Evolutionary conservation across 2,797 vertebrate genomes (phyloP).

Genomic region (Centroberyx gerrardi): DNA sequence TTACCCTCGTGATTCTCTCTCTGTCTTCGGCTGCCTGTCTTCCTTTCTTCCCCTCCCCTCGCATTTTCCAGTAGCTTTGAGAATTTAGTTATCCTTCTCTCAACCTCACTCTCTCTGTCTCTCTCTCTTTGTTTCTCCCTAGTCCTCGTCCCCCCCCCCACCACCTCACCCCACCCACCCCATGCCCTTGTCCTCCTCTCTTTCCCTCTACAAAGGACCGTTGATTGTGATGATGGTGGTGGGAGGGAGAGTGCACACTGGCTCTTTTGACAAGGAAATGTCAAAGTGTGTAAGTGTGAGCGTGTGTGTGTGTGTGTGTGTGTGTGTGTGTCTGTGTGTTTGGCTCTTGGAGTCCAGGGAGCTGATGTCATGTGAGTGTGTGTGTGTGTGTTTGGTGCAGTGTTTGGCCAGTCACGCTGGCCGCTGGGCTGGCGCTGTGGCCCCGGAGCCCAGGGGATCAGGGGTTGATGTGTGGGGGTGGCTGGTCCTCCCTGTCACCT

Average conservation of each 20-base stretch:
- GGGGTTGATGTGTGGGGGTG: conserved; percentile 71
- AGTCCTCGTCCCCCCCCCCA: conserved; percentile 56
- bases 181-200: conserved; percentile 73
- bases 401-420: conserved; percentile 75
- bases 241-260: conserved; percentile 82
- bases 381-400: conserved; percentile 66
- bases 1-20: conserved; percentile 63
- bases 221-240: conserved; percentile 83
- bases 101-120: conserved; percentile 54
- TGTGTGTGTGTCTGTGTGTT: conserved; percentile 55
- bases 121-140: background rate
- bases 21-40: conserved; percentile 45
- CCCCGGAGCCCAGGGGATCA: conserved; percentile 66
- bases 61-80: conserved; percentile 65
- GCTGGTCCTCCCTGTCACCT: conserved; percentile 67
- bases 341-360: conserved; percentile 72
- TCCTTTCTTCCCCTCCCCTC: conserved; percentile 29
- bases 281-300: conserved; percentile 80
- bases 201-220: conserved; percentile 80
- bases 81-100: conserved; percentile 67
- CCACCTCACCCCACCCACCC: conserved; percentile 1
- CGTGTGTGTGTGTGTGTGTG: conserved; percentile 55
- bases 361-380: conserved; percentile 80
- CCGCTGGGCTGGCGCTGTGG: conserved; percentile 62
- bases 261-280: conserved; percentile 87